Base-by-base conservation (phyloP, 2,113 vertebrate genomes). In the Chunga burmeisteri region DNA sequence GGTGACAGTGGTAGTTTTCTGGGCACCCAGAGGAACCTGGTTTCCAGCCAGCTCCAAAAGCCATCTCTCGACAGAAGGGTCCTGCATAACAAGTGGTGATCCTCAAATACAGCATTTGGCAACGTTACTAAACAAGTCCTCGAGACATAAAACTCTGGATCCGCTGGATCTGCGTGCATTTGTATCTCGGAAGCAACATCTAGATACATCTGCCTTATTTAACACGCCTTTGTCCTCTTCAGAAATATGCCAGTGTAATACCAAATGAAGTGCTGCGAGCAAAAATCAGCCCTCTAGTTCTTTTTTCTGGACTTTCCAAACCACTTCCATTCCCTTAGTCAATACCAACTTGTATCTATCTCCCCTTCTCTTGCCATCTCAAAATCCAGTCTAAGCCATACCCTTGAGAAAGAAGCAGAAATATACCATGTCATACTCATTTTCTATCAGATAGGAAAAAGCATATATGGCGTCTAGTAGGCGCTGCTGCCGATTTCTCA, bases 81-180 rank as follows among this genome's bases (percentile, higher is more conserved):
- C 22, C 52, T 36, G 19, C 1, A 1, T 66, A 88, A 53, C 26
- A 55, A 80, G 27, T 29, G 13, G 20, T 70, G 30, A 40, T 71
- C 11, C 55, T 73, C 18, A 79, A 77, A 80, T 46, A 38, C 26
- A 53, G 52, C 27, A 70, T 67, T 52, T 66, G 36, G 19, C 53
- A 91, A 21, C 5, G 7, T 91, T 82, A 71, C 25, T 63, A 66
- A 44, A 68, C 66, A 32, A 38, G 34, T 52, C 58, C 29, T 77
- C 30, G 19, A 26, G 55, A 61, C 38, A 85, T 27, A 53, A 10
- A 89, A 42, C 42, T 78, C 72, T 38, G 16, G 23, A 85, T 58
- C n/a, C 42, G 8, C 7, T 8, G 0, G 14, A 42, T 34, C 59
- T 22, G 36, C 18, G 34, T 1, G 1, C 2, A 46, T 78, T 38